Conservation (phyloP, 2,113 vertebrate genomes). For the Ranitomeya imitator region DNA sequence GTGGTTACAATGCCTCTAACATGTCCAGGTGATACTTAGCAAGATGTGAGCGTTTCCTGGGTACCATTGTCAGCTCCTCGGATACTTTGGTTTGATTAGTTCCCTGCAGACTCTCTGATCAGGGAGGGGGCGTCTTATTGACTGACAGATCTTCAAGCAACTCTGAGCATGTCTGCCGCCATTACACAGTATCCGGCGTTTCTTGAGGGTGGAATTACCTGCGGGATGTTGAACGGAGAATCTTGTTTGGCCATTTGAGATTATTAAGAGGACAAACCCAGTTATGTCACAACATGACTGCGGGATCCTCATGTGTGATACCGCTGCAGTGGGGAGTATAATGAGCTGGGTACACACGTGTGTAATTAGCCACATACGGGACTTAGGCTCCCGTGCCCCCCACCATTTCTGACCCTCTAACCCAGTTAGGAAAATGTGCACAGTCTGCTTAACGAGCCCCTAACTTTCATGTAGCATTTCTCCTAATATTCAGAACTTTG, state of each 20-base stretch:
- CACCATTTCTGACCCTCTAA: not conserved
- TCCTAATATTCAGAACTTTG: too few species aligned
- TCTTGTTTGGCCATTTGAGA: not conserved
- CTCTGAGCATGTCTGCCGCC: not conserved
- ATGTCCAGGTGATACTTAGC: too few species aligned
- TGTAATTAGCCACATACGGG: not conserved
- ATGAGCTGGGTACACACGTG: not conserved
- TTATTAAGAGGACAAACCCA: slow-evolving; percentile 35
- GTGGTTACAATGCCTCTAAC: too few species aligned
- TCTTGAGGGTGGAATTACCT: not conserved
- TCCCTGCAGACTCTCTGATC: too few species aligned
- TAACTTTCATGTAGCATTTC: not conserved
- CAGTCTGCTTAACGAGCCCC: not conserved
- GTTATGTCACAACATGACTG: slow-evolving; percentile 17
- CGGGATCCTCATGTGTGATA: not conserved
- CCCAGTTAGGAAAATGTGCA: not conserved
- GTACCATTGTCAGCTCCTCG: not conserved
- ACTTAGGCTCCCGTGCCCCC: not conserved
- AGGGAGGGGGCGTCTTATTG: not conserved
- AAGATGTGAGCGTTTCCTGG: not conserved
- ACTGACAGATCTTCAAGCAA: not conserved
- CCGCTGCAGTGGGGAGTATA: not conserved
- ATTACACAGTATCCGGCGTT: not conserved
- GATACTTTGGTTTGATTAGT: not conserved
- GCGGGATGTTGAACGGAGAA: not conserved